Evolutionary conservation across 2,888 invertebrate species (phyloP).

Genomic region (Plagodis dolabraria): DNA sequence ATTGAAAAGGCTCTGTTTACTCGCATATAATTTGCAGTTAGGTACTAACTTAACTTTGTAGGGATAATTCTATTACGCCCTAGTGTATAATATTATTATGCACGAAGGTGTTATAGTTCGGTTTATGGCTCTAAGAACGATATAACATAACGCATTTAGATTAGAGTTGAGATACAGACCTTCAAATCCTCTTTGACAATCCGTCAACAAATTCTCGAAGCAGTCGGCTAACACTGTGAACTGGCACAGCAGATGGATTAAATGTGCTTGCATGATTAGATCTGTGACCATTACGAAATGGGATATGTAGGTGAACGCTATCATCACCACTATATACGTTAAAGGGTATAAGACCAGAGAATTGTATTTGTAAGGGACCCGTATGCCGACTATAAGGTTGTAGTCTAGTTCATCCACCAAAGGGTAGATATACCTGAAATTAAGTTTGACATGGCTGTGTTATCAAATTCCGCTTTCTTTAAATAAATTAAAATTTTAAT

Average conservation of each 20-base stretch:
- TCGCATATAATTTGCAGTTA: no score
- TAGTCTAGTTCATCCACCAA: constrained; percentile 68
- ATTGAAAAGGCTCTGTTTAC: no score
- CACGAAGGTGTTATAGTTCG: no score
- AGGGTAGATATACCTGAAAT: constrained; percentile 66
- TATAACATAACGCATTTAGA: no score
- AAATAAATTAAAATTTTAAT: no score
- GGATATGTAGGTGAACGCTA: constrained; percentile 58
- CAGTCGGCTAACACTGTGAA: constrained; percentile 63
- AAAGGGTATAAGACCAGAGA: constrained; percentile 49
- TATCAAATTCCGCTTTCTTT: no score
- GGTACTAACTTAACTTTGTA: no score
- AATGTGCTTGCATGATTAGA: constrained; percentile 63
- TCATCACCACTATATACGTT: constrained; percentile 50
- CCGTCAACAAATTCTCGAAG: constrained; percentile 60
- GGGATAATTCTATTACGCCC: no score
- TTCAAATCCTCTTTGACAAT: constrained; percentile 51
- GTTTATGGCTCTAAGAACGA: no score
- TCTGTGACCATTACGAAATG: constrained; percentile 71
- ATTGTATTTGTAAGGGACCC: constrained; percentile 58
- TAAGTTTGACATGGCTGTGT: not conserved
- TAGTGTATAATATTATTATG: no score
- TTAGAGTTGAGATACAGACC: constrained; percentile 36
- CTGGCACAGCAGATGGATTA: constrained; percentile 70
- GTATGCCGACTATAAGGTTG: constrained; percentile 61